phyloP scores from a whole-genome alignment of 2,888 invertebrate species.

The Epirrhoe alternata region DNA sequence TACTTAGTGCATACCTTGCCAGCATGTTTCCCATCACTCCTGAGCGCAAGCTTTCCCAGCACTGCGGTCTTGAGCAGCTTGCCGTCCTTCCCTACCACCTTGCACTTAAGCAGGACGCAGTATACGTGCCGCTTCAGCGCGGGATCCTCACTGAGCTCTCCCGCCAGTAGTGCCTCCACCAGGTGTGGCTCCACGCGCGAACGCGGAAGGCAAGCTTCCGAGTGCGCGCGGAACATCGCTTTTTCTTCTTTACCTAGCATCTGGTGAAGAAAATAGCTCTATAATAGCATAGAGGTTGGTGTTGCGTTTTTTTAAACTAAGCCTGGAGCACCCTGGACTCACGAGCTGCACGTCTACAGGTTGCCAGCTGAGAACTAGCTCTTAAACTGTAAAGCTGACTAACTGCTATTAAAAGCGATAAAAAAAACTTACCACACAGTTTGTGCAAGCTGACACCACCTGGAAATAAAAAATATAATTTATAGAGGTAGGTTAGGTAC shows the following conservation, averaged over 20 bases:
- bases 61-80: constrained; percentile 72
- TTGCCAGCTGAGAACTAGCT: too few species aligned
- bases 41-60: constrained; percentile 59
- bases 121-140: constrained; percentile 68
- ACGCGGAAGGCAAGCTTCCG: constrained; percentile 63
- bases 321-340: too few species aligned
- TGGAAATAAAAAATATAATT: constrained; percentile 51
- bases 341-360: too few species aligned
- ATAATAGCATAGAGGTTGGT: neutral
- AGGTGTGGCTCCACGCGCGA: constrained; percentile 57
- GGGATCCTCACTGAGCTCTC: constrained; percentile 56
- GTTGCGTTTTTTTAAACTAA: too few species aligned
- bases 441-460: constrained; percentile 70
- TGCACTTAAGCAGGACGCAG: constrained; percentile 76
- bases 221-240: constrained; percentile 77
- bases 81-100: constrained; percentile 76
- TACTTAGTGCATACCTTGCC: constrained; percentile 62
- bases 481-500: too few species aligned
- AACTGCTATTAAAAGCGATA: neutral
- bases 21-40: constrained; percentile 60
- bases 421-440: constrained; percentile 68
- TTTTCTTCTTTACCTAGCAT: constrained; percentile 70
- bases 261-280: constrained; percentile 43
- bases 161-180: constrained; percentile 63
- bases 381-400: too few species aligned